Percentiles rank a stretch among this genome's conserved stretches.
phyloP scores from a whole-genome alignment of 2,113 vertebrate species.

The Seriola aureovittata region DNA sequence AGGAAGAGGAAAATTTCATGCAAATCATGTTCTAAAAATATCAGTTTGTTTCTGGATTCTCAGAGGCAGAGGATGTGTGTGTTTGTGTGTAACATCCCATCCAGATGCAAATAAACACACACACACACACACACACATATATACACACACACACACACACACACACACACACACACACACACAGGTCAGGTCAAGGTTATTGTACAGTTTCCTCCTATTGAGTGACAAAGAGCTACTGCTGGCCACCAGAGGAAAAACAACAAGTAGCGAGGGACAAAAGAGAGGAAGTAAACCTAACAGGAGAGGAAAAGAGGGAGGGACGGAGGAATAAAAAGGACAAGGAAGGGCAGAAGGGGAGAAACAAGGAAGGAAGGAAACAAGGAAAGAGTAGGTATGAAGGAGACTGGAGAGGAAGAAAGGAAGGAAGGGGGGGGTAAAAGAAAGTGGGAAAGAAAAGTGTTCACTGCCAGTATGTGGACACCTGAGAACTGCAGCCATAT shows the following conservation, averaged over 20 bases:
- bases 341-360: neutral
- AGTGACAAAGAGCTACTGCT: conserved; percentile 62
- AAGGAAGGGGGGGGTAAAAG: neutral
- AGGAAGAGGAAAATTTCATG: conserved; percentile 10
- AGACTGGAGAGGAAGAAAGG: conserved; percentile 7
- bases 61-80: conserved; percentile 44
- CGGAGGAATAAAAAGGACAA: neutral
- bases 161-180: conserved; percentile 14
- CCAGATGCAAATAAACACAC: conserved; percentile 39
- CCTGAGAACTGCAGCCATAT: no score
- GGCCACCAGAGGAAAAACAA: conserved; percentile 52
- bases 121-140: conserved; percentile 25
- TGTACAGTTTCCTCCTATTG: conserved; percentile 76
- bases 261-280: conserved; percentile 66
- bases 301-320: conserved; percentile 32
- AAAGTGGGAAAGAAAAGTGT: neutral
- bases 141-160: conserved; percentile 34
- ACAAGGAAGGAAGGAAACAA: conserved; percentile 22
- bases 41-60: conserved; percentile 42
- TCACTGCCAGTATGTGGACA: no score
- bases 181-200: conserved; percentile 51
- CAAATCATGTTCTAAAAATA: conserved; percentile 60
- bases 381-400: conserved; percentile 6
- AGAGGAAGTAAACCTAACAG: conserved; percentile 55
- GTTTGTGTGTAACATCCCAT: conserved; percentile 32